Percentiles rank a stretch among this genome's conserved stretches.
These are phyloP conservation scores for Drosophila erecta DNA, from an alignment of 1,140 invertebrate species.

Conservation along the genomic window DNA sequence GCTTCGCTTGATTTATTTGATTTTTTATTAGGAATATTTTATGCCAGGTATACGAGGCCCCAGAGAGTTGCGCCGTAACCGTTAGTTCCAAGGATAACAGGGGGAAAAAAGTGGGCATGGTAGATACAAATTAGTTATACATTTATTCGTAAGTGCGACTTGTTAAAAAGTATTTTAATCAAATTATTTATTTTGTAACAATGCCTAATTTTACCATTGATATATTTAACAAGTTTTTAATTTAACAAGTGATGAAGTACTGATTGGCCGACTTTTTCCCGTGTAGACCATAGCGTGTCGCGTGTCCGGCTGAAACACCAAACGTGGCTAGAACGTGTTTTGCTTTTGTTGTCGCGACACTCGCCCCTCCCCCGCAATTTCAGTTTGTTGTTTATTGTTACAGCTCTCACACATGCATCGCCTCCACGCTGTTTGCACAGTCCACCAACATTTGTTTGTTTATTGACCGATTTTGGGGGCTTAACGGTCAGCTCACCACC, in stretches of 20 bases:
- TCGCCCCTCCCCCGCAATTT: constrained; percentile 7
- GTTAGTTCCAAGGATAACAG: not conserved
- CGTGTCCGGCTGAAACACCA: constrained; percentile 51
- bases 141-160: not conserved
- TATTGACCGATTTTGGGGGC: constrained; percentile 82
- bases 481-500: constrained; percentile 66
- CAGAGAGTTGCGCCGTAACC: constrained; percentile 27
- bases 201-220: not conserved
- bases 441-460: constrained; percentile 80
- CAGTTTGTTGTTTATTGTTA: constrained; percentile 78
- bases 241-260: not conserved
- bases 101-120: not conserved
- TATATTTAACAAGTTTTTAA: not conserved
- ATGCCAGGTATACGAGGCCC: constrained; percentile 60
- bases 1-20: constrained; percentile 76
- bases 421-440: constrained; percentile 60
- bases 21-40: constrained; percentile 80
- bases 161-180: not conserved
- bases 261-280: constrained; percentile 1
- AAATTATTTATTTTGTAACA: not conserved
- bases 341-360: constrained; percentile 50
- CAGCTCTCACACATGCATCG: constrained; percentile 56
- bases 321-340: constrained; percentile 48
- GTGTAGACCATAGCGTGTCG: constrained; percentile 42
- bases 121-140: too few relatives aligned